Conservation (phyloP, 2,888 invertebrate species). For the Carpatolechia fugitivella region DNA sequence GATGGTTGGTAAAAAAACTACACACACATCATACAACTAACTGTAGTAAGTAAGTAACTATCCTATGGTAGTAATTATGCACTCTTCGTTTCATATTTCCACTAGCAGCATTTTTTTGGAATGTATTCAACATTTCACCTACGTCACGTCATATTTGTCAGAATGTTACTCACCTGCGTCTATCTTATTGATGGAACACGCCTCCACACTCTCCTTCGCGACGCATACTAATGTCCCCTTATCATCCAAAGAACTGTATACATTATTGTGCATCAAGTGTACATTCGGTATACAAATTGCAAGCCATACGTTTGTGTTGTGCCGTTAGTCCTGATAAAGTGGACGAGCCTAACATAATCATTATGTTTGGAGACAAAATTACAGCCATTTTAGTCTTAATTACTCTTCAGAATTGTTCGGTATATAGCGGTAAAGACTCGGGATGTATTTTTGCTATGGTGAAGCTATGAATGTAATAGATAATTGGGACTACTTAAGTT, state of each 20-base stretch:
- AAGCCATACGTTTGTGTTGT: constrained; percentile 18
- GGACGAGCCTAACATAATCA: constrained; percentile 9
- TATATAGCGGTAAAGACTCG: too few species aligned
- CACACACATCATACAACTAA: too few species aligned
- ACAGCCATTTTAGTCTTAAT: constrained; percentile 9
- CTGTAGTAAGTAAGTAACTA: too few species aligned
- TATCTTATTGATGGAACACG: constrained; percentile 51
- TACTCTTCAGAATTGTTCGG: constrained; percentile 7
- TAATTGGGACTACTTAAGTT: too few species aligned
- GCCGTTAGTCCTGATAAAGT: constrained; percentile 17
- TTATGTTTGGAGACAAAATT: constrained; percentile 8
- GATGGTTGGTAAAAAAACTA: too few species aligned
- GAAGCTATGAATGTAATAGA: too few species aligned
- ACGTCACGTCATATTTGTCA: constrained; percentile 44
- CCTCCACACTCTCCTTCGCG: constrained; percentile 45
- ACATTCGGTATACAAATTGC: constrained; percentile 20
- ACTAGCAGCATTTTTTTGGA: neutral
- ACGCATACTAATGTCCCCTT: constrained; percentile 51
- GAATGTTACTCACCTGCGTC: constrained; percentile 48
- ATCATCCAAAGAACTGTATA: constrained; percentile 25
- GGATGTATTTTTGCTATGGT: too few species aligned
- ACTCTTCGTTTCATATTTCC: too few species aligned
- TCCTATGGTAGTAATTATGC: too few species aligned
- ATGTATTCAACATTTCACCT: constrained; percentile 29
- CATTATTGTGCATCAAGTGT: constrained; percentile 23